Base-by-base conservation (phyloP, 2,797 vertebrate genomes). In the Jordanella pulchra region DNA sequence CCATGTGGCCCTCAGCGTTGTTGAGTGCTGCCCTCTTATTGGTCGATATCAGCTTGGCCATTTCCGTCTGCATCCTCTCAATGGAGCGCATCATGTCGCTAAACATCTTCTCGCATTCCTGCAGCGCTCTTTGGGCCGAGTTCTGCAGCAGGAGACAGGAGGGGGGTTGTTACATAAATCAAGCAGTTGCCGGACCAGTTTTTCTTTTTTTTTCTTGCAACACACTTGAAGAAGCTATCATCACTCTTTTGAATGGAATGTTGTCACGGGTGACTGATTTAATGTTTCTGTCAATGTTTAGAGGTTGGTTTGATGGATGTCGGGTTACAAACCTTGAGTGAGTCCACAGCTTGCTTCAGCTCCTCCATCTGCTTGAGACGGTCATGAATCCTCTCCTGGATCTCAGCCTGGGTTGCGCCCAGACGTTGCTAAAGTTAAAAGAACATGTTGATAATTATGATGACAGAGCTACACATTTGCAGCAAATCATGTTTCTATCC, bases 281-380 rank as follows among this genome's bases (percentile, higher is more conserved):
- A 58, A 65, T 32, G 32, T 68, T 78, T 28, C 10, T 21, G 45
- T 74, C 39, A 69, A 1, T 65, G 12, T 75, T 15, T 17, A 76
- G 73, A 67, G 82, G 82, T 87, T 78, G 17, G 60, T 83, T 1
- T 79, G 73, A 81, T 80, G n/a, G 50, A 73, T 79, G 10, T 21
- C 11, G 30, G 10, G 65, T 48, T 54, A 81, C 89, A 28, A 76
- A 95, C 95, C 93, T 95, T 95, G 21, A 95, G 93, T 15, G 93
- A 54, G 1, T 95, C 94, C 77, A 95, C 94, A 3, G 95, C 94
- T 58, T 95, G 94, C 75, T 94, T 95, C 27, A 95, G 91, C 66
- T 95, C 93, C 35, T 95, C 94, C 95, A 95, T 95, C 90, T 95
- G 94, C 74, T 95, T 95, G 35, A 95, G 86, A 60, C 95, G 83